Conservation (phyloP, 2,113 vertebrate genomes). For the Phainopepla nitens region DNA sequence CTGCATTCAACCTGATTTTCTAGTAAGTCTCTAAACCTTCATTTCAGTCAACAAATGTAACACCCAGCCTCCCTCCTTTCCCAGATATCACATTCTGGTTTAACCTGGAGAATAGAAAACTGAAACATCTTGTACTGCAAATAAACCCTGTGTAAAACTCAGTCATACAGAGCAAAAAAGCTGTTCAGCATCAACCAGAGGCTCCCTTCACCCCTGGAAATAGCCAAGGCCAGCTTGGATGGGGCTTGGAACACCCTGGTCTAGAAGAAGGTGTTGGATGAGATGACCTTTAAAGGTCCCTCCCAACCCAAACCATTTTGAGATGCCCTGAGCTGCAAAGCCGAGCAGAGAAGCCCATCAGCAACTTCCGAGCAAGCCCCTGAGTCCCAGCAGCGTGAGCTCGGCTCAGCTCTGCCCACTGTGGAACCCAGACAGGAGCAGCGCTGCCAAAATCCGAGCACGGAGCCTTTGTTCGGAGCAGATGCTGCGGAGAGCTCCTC, state of each 20-base stretch:
- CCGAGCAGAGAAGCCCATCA: neutral
- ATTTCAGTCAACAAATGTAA: neutral
- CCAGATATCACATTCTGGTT: fast-evolving
- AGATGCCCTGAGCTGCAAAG: neutral
- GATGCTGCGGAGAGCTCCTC: neutral
- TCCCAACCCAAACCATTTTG: neutral
- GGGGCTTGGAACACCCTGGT: neutral
- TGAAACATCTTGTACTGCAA: neutral
- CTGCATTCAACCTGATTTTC: neutral
- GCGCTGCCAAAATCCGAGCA: neutral
- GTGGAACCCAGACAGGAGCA: neutral
- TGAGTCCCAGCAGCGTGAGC: too few species aligned
- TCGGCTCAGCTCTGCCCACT: neutral
- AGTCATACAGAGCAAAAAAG: neutral
- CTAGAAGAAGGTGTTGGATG: neutral
- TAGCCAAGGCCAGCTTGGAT: neutral
- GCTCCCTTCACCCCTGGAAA: neutral
- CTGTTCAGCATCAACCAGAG: neutral
- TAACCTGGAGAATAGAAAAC: neutral
- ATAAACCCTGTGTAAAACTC: neutral
- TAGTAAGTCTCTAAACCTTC: neutral
- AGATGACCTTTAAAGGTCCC: neutral
- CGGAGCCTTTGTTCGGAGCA: neutral
- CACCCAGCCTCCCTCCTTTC: neutral
- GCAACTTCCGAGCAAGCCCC: neutral